A percentile compares a stretch with the other conserved stretches of the same genome.
Conservation (phyloP, 1,140 invertebrate species). For the Scylla paramamosain region DNA sequence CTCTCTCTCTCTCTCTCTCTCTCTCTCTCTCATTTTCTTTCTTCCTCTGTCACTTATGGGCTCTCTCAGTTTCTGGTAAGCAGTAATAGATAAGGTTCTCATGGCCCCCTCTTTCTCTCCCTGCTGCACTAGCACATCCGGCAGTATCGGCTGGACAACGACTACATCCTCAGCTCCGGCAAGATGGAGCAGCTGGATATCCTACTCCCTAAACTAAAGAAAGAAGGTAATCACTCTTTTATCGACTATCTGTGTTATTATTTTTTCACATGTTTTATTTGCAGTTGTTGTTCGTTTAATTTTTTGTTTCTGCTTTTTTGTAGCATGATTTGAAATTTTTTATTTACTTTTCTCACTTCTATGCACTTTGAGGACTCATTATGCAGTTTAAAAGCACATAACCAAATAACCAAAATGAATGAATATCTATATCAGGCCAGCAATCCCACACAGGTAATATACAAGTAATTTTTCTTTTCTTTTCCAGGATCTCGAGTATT, state of each 20-base stretch:
- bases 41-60: background rate
- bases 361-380: conserved; percentile 78
- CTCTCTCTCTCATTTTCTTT: background rate
- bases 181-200: conserved; percentile 82
- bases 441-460: too few species aligned
- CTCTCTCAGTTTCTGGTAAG: too few species aligned
- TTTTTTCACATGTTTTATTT: background rate
- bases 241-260: background rate
- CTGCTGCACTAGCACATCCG: conserved; percentile 79
- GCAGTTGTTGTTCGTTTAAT: background rate
- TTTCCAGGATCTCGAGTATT: conserved; percentile 79
- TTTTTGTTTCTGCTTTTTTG: background rate
- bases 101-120: background rate
- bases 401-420: background rate
- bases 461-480: background rate
- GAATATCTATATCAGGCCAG: background rate
- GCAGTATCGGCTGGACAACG: conserved; percentile 79
- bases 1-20: too few species aligned
- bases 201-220: conserved; percentile 80
- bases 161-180: conserved; percentile 81
- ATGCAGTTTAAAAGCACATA: background rate
- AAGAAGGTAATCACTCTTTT: conserved; percentile 79
- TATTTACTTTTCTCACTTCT: conserved; percentile 12
- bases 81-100: too few species aligned
- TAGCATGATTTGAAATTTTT: background rate